phyloP scores from a whole-genome alignment of 2,888 invertebrate genomes.

The Ophioninae sp. region DNA sequence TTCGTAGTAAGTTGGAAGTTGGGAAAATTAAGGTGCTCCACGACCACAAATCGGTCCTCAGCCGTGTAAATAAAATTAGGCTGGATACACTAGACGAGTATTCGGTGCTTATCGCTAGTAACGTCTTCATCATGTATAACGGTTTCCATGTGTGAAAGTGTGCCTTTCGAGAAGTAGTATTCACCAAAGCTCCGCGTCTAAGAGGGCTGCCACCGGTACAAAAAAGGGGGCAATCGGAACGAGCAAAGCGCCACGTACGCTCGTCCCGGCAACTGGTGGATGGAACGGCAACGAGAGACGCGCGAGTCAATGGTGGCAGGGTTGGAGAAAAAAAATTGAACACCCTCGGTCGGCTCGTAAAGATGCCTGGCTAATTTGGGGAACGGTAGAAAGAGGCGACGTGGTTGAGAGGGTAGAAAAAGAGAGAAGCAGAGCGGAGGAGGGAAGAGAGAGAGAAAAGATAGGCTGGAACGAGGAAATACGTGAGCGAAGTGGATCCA shows the following conservation, averaged over 20 bases:
- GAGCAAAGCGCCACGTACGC: slow-evolving; percentile 50
- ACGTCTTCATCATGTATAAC: slow-evolving; percentile 67
- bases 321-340: slow-evolving; percentile 53
- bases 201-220: slow-evolving; percentile 11
- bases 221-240: slow-evolving; percentile 48
- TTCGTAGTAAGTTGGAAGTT: background rate
- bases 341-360: slow-evolving; percentile 59
- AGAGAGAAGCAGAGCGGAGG: background rate
- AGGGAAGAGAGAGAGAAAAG: background rate
- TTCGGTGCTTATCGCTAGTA: slow-evolving; percentile 62
- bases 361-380: slow-evolving; percentile 57
- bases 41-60: slow-evolving; percentile 47
- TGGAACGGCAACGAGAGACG: slow-evolving; percentile 41
- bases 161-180: slow-evolving; percentile 39
- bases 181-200: slow-evolving; percentile 12
- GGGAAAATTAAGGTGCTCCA: slow-evolving; percentile 40
- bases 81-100: slow-evolving; percentile 57
- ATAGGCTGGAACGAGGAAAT: slow-evolving; percentile 35
- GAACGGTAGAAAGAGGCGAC: slow-evolving; percentile 24
- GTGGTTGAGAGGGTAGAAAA: background rate
- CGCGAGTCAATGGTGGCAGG: background rate
- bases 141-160: slow-evolving; percentile 61
- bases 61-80: slow-evolving; percentile 67
- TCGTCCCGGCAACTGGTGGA: slow-evolving; percentile 40
- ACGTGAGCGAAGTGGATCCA: slow-evolving; percentile 33